A percentile compares a stretch with the other conserved stretches of the same genome.
Evolutionary conservation across 2,113 vertebrate species (phyloP).

Genomic region (Heptranchias perlo): DNA sequence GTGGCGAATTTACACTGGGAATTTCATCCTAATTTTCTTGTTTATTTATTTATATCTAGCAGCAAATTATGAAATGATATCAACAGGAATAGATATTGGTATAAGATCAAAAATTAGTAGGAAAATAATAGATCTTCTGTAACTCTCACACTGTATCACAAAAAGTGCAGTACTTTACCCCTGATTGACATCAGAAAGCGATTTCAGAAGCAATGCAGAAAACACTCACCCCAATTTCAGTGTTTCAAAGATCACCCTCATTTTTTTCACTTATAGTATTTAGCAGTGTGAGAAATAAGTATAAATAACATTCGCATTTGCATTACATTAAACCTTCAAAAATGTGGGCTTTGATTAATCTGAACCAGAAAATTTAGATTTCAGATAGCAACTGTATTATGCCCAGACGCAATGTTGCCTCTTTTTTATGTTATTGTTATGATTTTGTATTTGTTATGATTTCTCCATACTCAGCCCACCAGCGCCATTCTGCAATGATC

Average conservation of each 20-base stretch:
- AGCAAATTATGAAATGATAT: background rate
- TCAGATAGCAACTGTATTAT: background rate
- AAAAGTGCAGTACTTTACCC: too few species aligned
- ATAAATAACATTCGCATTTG: background rate
- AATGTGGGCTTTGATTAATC: background rate
- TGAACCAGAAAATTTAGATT: background rate
- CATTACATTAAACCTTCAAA: background rate
- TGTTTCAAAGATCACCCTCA: background rate
- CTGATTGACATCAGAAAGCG: background rate
- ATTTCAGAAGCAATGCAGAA: background rate
- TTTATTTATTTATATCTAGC: background rate
- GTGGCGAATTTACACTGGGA: background rate
- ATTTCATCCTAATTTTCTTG: background rate
- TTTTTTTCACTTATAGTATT: background rate
- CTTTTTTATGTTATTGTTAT: background rate
- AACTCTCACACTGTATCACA: too few species aligned
- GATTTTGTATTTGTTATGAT: background rate
- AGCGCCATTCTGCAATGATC: background rate
- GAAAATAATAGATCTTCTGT: too few species aligned
- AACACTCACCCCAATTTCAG: background rate
- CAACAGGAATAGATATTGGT: background rate
- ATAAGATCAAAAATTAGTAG: too few species aligned
- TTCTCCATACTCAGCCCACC: background rate
- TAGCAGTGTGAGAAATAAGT: background rate
- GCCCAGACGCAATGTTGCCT: background rate